Evolutionary conservation across 2,888 invertebrate genomes (phyloP).

Genomic region (Itoplectis maculator): DNA sequence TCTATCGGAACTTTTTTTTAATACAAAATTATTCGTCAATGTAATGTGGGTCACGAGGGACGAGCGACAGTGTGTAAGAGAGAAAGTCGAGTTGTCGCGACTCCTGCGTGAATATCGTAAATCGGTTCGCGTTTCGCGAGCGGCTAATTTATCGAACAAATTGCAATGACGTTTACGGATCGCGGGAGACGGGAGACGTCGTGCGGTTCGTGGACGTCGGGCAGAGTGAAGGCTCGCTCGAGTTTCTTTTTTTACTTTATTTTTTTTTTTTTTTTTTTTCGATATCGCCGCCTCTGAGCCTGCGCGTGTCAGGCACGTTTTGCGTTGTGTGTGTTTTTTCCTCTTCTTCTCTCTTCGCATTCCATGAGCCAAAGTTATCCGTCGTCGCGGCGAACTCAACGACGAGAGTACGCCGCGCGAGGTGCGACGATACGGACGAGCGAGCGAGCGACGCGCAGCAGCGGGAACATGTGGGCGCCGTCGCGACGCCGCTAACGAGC

Average conservation of each 20-base stretch:
- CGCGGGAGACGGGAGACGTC: slow-evolving; percentile 14
- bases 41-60: slow-evolving; percentile 30
- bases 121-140: background rate
- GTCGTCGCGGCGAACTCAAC: background rate
- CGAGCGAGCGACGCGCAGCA: slow-evolving; percentile 13
- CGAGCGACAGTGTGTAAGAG: background rate
- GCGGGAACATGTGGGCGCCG: slow-evolving; percentile 28
- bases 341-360: slow-evolving; percentile 23
- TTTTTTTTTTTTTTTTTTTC: background rate
- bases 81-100: background rate
- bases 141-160: slow-evolving; percentile 50
- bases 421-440: slow-evolving; percentile 20
- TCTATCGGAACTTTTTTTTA: background rate
- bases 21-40: background rate
- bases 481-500: slow-evolving; percentile 36
- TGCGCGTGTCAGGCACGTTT: slow-evolving; percentile 18
- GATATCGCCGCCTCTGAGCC: background rate
- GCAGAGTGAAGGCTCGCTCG: slow-evolving; percentile 24
- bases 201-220: slow-evolving; percentile 6
- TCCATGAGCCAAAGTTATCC: slow-evolving; percentile 38
- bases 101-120: slow-evolving; percentile 15
- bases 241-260: slow-evolving; percentile 32
- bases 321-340: too few relatives aligned
- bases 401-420: slow-evolving; percentile 1
- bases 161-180: slow-evolving; percentile 38